A percentile compares a stretch with the other conserved stretches of the same genome.
Evolutionary conservation across 2,113 vertebrate genomes (phyloP).

Genomic region (Fregetta grallaria): DNA sequence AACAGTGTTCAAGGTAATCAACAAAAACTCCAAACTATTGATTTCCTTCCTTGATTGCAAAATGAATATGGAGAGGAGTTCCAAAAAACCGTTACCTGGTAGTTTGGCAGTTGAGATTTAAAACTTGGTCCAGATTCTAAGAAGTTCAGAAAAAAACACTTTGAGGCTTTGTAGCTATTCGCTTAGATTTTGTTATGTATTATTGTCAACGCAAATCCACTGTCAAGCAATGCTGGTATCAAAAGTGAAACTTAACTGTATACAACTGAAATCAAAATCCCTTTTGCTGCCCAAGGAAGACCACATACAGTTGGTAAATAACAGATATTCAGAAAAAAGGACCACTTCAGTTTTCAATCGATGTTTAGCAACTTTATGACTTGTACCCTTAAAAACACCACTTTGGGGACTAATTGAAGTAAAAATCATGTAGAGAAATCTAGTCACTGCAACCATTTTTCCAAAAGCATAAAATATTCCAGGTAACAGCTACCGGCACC

Average conservation of each 20-base stretch:
- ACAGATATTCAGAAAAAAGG: background rate
- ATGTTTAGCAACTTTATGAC: background rate
- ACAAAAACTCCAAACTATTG: background rate
- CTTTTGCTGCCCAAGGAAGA: background rate
- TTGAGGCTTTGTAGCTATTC: background rate
- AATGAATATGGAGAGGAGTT: background rate
- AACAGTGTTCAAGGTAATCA: background rate
- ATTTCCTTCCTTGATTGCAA: background rate
- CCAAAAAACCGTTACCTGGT: background rate
- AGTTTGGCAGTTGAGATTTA: background rate
- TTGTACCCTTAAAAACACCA: background rate
- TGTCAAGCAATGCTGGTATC: background rate
- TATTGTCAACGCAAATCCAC: background rate
- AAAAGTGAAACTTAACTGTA: background rate
- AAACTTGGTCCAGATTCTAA: background rate
- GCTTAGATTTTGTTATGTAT: background rate
- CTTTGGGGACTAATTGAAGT: background rate
- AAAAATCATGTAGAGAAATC: background rate
- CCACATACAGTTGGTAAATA: background rate
- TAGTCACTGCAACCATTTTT: rapidly evolving
- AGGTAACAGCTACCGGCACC: background rate
- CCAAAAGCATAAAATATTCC: background rate
- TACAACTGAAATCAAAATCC: background rate
- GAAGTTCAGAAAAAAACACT: background rate
- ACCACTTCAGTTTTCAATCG: background rate